Evolutionary conservation across 30 jellyfish, hydroid and myxozoan genomes (phyloP), one percentile per base, ranked within the genome.

Genomic region (Aurelia aurita): DNA sequence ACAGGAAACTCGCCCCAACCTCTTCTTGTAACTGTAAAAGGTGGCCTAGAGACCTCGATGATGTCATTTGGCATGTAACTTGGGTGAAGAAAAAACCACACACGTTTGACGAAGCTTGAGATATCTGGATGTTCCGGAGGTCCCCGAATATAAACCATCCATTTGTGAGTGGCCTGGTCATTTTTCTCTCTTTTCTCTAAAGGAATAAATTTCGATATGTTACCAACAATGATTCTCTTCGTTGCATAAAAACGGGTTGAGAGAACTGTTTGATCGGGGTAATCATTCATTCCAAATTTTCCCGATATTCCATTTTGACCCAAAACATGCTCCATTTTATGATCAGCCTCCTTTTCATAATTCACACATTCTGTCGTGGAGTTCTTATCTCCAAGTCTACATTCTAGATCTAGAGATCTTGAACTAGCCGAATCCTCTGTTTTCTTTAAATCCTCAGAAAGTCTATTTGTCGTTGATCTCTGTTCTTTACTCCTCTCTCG

Each of bases 1-100:
- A 94, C 96, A 22, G 99, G 99, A 63, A 94, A 94, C 67, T 94
- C 99, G 6, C 99, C 99, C 99, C 99, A 94, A 3, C 99, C 99
- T 73, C 99, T 78, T 31, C 97, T 70, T 20, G 99, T 94, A 14
- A 94, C 80, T 13, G 95, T 97, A 82, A 94, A 94, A 1, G 99
- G 99, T 13, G 99, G 92, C 71, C 84, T 71, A 14, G 83, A 39
- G 5, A 94, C 90, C 58, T 84, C 96, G 32, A 94, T 87, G 6
- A 94, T 84, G 81, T 94, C 99, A 73, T 94, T 88, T 34, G 99
- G 99, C 84, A 94, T 94, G 87, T 94, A 94, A 31, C 99, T 94
- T 32, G 99, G 99, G 49, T 94, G 99, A 7, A 94, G 89, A 68
- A 94, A 87, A 62, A 94, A 94, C 92, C 92, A 75, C 15, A 94